phyloP scores from a whole-genome alignment of 1,140 invertebrate genomes.

The Eupristina koningsbergeri region DNA sequence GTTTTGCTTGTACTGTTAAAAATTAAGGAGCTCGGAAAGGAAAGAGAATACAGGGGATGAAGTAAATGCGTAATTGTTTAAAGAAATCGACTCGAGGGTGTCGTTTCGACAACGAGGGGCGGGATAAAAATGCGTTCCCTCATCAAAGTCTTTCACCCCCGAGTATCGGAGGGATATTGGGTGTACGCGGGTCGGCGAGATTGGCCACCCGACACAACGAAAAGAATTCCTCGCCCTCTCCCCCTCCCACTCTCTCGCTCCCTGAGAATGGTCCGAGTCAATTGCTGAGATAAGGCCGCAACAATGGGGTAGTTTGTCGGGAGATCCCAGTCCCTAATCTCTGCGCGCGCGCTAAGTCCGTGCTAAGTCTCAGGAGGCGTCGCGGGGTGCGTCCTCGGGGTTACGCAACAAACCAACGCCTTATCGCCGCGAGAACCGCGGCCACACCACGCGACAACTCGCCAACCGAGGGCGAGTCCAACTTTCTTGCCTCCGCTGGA shows the following conservation, averaged over 20 bases:
- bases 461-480: background rate
- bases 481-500: background rate
- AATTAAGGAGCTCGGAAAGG: too few relatives aligned
- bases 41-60: background rate
- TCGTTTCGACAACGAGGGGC: background rate
- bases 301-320: slow-evolving; percentile 27
- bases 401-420: background rate
- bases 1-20: too few relatives aligned
- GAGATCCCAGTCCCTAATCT: slow-evolving; percentile 19
- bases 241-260: background rate
- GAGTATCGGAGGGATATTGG: background rate
- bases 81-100: background rate
- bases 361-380: slow-evolving; percentile 31
- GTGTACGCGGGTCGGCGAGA: background rate
- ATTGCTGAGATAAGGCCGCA: slow-evolving; percentile 35
- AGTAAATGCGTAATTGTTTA: background rate
- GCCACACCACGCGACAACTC: background rate
- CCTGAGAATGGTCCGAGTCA: slow-evolving; percentile 25
- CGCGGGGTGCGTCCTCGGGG: background rate
- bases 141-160: background rate
- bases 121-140: background rate
- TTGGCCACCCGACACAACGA: background rate
- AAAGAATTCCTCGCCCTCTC: background rate
- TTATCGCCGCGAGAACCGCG: background rate
- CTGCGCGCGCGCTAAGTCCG: slow-evolving; percentile 30